phyloP scores from a whole-genome alignment of 2,113 vertebrate genomes.

The Lycaon pictus region DNA sequence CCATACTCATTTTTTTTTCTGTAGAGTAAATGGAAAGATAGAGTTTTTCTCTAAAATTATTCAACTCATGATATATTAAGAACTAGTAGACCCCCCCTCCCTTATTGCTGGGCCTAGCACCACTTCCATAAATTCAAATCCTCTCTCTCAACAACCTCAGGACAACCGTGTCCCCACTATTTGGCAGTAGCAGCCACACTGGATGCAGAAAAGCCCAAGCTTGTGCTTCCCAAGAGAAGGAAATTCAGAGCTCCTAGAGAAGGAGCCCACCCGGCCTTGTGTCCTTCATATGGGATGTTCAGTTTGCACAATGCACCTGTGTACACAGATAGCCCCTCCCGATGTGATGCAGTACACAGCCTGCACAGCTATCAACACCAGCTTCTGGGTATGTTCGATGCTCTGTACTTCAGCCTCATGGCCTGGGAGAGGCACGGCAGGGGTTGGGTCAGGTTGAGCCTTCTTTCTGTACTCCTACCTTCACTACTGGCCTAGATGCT shows the following conservation, averaged over 20 bases:
- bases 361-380: fast-evolving
- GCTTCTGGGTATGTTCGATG: background rate
- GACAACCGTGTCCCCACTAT: fast-evolving
- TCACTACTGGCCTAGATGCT: too few species aligned
- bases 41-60: background rate
- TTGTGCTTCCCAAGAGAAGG: background rate
- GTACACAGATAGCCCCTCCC: background rate
- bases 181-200: fast-evolving
- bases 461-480: fast-evolving
- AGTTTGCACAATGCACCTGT: background rate
- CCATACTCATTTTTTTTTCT: background rate
- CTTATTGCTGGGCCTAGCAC: background rate
- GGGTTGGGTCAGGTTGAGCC: too few species aligned
- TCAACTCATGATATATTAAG: background rate
- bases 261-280: too few species aligned
- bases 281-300: fast-evolving
- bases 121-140: background rate
- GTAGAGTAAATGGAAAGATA: background rate
- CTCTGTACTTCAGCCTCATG: fast-evolving
- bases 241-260: fast-evolving
- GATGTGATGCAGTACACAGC: fast-evolving
- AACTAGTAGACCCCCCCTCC: background rate
- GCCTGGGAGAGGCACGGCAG: background rate
- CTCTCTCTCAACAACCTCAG: background rate
- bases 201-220: background rate